These are phyloP conservation scores for Hoplostethus mediterraneus DNA, from an alignment of 2,797 vertebrate genomes.

Conservation along the genomic window DNA sequence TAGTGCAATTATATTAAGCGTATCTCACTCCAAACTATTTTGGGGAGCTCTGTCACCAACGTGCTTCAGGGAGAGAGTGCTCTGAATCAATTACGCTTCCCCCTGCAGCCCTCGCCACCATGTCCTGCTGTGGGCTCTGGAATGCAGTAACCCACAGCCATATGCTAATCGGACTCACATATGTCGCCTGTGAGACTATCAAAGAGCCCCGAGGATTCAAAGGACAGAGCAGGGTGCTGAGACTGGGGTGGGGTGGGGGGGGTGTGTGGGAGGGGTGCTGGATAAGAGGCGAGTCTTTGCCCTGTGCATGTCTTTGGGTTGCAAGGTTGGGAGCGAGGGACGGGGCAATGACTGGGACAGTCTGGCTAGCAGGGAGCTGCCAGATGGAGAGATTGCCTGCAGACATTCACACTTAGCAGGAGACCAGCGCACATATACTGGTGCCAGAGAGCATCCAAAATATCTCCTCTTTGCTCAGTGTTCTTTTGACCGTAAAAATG, in stretches of 20 bases:
- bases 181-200: constrained; percentile 78
- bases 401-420: constrained; percentile 72
- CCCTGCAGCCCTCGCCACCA: constrained; percentile 58
- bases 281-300: constrained; percentile 64
- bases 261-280: constrained; percentile 34
- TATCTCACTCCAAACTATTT: constrained; percentile 25
- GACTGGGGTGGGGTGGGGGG: constrained; percentile 35
- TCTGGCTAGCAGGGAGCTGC: constrained; percentile 64
- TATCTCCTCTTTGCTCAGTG: constrained; percentile 47
- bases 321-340: constrained; percentile 42
- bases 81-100: constrained; percentile 78
- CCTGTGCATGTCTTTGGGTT: constrained; percentile 63
- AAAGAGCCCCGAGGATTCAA: constrained; percentile 65
- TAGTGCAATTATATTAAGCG: constrained; percentile 22
- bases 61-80: constrained; percentile 52
- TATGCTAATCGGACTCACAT: constrained; percentile 80
- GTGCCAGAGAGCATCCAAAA: constrained; percentile 64
- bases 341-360: constrained; percentile 60
- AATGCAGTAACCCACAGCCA: constrained; percentile 70
- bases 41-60: constrained; percentile 20
- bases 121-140: constrained; percentile 70
- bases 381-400: constrained; percentile 81
- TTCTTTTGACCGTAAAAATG: constrained; percentile 45
- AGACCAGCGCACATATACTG: constrained; percentile 48
- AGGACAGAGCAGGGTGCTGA: constrained; percentile 62